Conservation (phyloP, 2,113 vertebrate genomes). For the Psilopsiagon aurifrons region DNA sequence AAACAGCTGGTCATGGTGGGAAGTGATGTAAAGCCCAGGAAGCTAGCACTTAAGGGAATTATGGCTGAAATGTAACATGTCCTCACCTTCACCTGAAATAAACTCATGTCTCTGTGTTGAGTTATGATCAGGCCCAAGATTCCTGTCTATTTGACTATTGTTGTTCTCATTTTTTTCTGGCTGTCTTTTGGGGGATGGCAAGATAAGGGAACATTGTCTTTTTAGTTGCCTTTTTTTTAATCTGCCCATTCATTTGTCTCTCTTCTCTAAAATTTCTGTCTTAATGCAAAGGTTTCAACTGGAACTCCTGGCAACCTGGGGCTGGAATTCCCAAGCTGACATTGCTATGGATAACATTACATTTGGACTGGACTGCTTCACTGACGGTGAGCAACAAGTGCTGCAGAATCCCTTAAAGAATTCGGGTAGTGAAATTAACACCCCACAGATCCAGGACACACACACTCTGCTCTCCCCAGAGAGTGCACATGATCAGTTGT, state of each 20-base stretch:
- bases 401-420: not conserved
- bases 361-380: slow-evolving; percentile 82
- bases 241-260: not conserved
- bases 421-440: not conserved
- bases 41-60: not conserved
- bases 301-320: slow-evolving; percentile 81
- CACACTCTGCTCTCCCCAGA: accelerated
- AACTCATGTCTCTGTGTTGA: not conserved
- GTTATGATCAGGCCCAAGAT: not conserved
- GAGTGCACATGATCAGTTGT: not conserved
- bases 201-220: not conserved
- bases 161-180: not conserved
- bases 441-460: not conserved
- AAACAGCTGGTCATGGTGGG: not conserved
- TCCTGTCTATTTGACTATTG: not conserved
- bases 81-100: not conserved
- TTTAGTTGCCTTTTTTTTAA: not conserved
- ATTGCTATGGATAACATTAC: slow-evolving; percentile 86
- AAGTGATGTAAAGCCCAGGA: not conserved
- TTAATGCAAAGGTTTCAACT: slow-evolving; percentile 80
- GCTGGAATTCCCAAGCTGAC: slow-evolving; percentile 80
- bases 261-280: slow-evolving; percentile 10
- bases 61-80: not conserved
- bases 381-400: slow-evolving; percentile 72
- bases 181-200: not conserved